Conservation (phyloP, 2,888 invertebrate species). For the Apamea epomidion region DNA sequence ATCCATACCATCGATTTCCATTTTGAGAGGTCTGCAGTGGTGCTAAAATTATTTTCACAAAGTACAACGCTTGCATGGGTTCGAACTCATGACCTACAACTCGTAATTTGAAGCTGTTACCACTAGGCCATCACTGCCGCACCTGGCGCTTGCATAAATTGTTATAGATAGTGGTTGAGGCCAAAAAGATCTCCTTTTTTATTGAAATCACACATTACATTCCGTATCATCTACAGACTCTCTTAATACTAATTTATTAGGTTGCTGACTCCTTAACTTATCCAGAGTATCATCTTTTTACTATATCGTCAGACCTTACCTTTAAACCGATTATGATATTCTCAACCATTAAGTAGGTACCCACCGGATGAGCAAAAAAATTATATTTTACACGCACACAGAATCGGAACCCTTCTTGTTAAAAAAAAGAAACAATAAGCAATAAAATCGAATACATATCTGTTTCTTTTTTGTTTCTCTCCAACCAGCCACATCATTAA, state of each 20-base stretch:
- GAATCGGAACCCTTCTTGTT: conserved; percentile 31
- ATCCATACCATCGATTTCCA: no score
- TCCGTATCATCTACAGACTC: neutral
- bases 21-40: no score
- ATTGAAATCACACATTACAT: neutral
- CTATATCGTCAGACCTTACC: neutral
- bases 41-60: no score
- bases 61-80: no score
- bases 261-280: neutral
- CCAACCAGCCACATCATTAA: conserved; percentile 65
- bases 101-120: no score
- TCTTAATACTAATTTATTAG: neutral
- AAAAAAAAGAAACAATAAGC: conserved; percentile 29
- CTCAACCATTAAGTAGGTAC: conserved; percentile 4
- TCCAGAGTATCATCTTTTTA: neutral
- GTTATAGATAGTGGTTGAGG: neutral
- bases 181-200: neutral
- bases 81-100: no score
- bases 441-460: conserved; percentile 64
- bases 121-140: no score
- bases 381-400: conserved; percentile 35
- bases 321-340: conserved; percentile 11
- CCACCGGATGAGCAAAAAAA: conserved; percentile 20
- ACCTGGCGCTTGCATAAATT: neutral
- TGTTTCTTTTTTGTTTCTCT: conserved; percentile 58